Evolutionary conservation across 2,113 vertebrate species (phyloP).

Genomic region (Sander lucioperca): DNA sequence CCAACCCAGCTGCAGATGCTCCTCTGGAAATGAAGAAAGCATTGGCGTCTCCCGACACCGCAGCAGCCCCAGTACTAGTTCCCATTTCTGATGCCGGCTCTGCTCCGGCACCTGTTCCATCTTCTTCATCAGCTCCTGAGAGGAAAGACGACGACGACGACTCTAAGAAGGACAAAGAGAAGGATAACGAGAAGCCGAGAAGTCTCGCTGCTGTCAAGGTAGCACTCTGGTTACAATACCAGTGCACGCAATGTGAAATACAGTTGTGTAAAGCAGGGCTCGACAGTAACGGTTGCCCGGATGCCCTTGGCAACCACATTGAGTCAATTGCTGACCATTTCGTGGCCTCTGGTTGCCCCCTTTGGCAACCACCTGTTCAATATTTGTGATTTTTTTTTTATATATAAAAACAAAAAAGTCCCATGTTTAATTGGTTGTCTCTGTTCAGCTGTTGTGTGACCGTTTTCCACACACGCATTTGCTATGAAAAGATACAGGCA

Average conservation of each 20-base stretch:
- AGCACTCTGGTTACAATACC: not conserved
- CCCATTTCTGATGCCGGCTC: not conserved
- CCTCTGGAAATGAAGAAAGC: conserved; percentile 79
- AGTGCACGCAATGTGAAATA: not conserved
- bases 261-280: too few relatives aligned
- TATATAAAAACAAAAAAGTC: too few relatives aligned
- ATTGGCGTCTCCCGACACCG: not conserved
- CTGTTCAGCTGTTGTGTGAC: too few relatives aligned
- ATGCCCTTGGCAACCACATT: too few relatives aligned
- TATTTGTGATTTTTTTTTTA: too few relatives aligned
- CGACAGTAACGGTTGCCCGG: too few relatives aligned
- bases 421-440: too few relatives aligned
- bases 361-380: too few relatives aligned
- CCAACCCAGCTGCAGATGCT: conserved; percentile 79
- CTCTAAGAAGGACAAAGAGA: conserved; percentile 79
- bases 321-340: too few relatives aligned
- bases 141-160: conserved; percentile 80
- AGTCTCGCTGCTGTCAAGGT: conserved; percentile 88
- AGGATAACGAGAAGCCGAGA: conserved; percentile 82
- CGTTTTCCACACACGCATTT: too few relatives aligned
- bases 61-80: not conserved
- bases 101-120: conserved; percentile 9
- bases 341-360: too few relatives aligned
- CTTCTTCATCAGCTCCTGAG: conserved; percentile 46
- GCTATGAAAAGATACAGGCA: too few relatives aligned